Evolutionary conservation across 2,797 vertebrate genomes (phyloP).

Genomic region (Macrochelys suwanniensis): DNA sequence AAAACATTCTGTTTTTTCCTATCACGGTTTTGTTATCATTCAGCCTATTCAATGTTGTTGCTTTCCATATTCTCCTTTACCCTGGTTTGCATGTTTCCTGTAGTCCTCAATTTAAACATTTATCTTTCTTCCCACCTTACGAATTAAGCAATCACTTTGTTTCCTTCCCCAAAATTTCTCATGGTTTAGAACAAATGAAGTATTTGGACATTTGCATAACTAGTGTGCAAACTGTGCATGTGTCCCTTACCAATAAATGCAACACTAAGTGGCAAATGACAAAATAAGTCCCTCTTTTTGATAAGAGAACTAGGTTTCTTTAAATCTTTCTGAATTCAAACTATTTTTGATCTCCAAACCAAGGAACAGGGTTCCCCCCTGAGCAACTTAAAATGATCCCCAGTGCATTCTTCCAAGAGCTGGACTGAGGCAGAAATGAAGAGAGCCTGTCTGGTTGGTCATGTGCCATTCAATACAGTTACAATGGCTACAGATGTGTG

Average conservation of each 20-base stretch:
- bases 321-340: background rate
- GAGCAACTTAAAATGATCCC: background rate
- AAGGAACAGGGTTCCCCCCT: background rate
- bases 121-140: background rate
- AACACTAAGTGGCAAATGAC: background rate
- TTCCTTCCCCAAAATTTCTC: background rate
- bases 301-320: background rate
- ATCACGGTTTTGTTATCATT: background rate
- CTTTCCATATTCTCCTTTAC: background rate
- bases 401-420: background rate
- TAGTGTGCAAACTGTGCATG: background rate
- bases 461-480: background rate
- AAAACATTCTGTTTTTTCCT: background rate
- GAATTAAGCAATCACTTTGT: background rate
- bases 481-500: background rate
- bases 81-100: fast-evolving
- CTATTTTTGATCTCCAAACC: background rate
- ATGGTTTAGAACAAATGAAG: background rate
- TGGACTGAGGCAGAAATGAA: background rate
- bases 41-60: background rate
- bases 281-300: background rate
- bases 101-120: background rate
- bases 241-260: background rate
- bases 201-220: background rate
- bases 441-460: background rate